A percentile compares a stretch with the other conserved stretches of the same genome.
These are phyloP conservation scores for Trogon surrucura DNA, from an alignment of 2,113 vertebrate species.

Conservation along the genomic window DNA sequence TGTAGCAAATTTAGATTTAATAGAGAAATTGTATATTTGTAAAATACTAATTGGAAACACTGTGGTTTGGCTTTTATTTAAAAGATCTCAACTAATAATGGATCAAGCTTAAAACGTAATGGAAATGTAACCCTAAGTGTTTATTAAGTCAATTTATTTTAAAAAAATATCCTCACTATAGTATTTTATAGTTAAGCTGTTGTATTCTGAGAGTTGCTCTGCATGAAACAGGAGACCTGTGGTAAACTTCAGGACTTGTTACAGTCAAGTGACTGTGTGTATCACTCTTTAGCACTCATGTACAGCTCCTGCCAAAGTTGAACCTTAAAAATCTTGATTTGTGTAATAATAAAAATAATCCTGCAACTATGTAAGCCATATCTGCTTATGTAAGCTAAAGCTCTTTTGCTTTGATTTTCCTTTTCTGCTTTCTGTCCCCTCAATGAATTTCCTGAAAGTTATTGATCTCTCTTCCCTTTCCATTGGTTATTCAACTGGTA, in stretches of 20 bases:
- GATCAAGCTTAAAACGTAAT: neutral
- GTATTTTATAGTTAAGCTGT: neutral
- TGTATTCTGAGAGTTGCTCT: neutral
- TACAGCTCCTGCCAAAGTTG: neutral
- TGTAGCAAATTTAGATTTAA: conserved; percentile 1
- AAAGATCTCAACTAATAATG: neutral
- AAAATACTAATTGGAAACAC: neutral
- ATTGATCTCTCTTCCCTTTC: neutral
- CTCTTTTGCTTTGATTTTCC: neutral
- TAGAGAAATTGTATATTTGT: neutral
- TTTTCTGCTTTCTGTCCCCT: neutral
- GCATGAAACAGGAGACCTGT: neutral
- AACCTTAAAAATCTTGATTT: neutral
- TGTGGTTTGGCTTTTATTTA: neutral
- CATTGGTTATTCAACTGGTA: neutral
- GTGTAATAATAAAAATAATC: neutral
- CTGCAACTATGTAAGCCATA: neutral
- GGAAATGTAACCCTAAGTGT: neutral
- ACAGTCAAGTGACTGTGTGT: neutral
- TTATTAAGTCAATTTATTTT: neutral
- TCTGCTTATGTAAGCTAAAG: neutral
- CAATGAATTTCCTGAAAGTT: neutral
- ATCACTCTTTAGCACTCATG: neutral
- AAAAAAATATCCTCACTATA: neutral
- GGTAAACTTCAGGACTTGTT: neutral